phyloP scores from a whole-genome alignment of 2,113 vertebrate species.

The Nesoenas mayeri region DNA sequence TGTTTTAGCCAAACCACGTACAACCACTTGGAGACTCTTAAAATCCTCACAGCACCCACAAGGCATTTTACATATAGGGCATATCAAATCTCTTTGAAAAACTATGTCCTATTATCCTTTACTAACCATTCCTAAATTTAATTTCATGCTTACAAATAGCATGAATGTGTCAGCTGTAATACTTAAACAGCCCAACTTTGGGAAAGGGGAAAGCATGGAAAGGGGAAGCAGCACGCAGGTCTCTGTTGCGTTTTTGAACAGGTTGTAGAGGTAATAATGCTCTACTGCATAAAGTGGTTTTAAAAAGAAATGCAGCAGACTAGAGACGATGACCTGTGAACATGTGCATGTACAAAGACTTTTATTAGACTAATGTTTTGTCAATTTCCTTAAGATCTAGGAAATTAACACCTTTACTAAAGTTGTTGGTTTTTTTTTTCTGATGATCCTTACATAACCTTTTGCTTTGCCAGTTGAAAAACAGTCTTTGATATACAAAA shows the following conservation, averaged over 20 bases:
- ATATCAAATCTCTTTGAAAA: not conserved
- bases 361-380: not conserved
- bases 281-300: not conserved
- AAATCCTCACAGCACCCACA: not conserved
- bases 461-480: not conserved
- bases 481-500: not conserved
- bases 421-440: not conserved
- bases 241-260: not conserved
- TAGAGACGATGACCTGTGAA: not conserved
- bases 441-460: not conserved
- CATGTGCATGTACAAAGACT: not conserved
- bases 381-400: not conserved
- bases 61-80: not conserved
- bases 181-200: not conserved
- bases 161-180: not conserved
- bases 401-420: not conserved
- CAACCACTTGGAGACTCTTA: not conserved
- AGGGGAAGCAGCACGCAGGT: not conserved
- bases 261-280: not conserved
- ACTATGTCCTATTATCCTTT: not conserved
- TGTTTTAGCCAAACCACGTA: not conserved
- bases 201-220: not conserved
- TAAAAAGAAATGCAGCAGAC: not conserved
- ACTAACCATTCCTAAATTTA: not conserved
- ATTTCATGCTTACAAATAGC: not conserved